phyloP scores from a whole-genome alignment of 2,113 vertebrate species.

The Meleagris gallopavo region DNA sequence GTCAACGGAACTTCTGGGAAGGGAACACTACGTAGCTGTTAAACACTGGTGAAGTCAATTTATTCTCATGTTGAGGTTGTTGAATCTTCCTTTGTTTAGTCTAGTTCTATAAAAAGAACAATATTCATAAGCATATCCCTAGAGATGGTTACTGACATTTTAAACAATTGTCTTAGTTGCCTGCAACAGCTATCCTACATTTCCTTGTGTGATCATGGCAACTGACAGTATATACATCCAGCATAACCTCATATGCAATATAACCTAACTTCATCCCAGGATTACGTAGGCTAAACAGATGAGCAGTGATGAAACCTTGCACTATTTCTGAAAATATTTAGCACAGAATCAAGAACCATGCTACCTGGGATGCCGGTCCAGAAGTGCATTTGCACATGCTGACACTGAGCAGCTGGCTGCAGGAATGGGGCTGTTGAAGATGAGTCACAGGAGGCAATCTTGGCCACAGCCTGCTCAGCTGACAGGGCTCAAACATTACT shows the following conservation, averaged over 20 bases:
- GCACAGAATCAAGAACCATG: not conserved
- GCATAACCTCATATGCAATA: not conserved
- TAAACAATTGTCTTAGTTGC: constrained; percentile 41
- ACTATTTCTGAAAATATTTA: not conserved
- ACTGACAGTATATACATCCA: not conserved
- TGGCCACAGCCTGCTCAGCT: not conserved
- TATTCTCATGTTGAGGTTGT: constrained; percentile 61
- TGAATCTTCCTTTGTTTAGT: constrained; percentile 76
- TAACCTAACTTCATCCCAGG: not conserved
- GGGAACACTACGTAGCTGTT: constrained; percentile 9
- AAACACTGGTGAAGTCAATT: constrained; percentile 59
- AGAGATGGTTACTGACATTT: constrained; percentile 46
- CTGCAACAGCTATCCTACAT: not conserved
- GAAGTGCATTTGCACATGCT: accelerated
- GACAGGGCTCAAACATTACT: not conserved
- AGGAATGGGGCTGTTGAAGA: accelerated
- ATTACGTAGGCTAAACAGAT: not conserved
- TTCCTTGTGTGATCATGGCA: not conserved
- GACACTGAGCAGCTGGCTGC: not conserved
- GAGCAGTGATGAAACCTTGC: not conserved
- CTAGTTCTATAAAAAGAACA: constrained; percentile 72
- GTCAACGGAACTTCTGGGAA: constrained; percentile 32
- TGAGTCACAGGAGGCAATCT: not conserved
- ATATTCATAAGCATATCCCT: constrained; percentile 54
- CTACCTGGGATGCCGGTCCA: not conserved